Evolutionary conservation across 2,888 invertebrate species (phyloP).

Genomic region (Spodoptera exigua): DNA sequence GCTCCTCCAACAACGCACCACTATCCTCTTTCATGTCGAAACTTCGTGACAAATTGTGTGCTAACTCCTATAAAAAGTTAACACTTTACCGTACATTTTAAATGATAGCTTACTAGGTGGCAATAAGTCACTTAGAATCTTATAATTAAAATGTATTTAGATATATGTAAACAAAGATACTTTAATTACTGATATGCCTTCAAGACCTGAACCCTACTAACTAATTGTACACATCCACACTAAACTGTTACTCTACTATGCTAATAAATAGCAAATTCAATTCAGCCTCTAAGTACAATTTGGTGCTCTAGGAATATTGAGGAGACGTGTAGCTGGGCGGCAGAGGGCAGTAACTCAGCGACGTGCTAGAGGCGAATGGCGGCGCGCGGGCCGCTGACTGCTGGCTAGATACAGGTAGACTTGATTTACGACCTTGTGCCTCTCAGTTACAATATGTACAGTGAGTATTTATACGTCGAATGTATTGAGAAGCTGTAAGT

Average conservation of each 20-base stretch:
- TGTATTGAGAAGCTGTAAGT: slow-evolving; percentile 88
- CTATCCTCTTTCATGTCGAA: slow-evolving; percentile 97
- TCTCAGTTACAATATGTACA: slow-evolving; percentile 85
- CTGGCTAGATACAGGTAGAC: slow-evolving; percentile 51
- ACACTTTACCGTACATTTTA: slow-evolving; percentile 22
- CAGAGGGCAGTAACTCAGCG: slow-evolving; percentile 82
- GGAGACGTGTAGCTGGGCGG: slow-evolving; percentile 84
- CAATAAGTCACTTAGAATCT: slow-evolving; percentile 48
- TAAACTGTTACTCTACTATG: slow-evolving; percentile 82
- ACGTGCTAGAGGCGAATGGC: slow-evolving; percentile 54
- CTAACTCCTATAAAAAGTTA: slow-evolving; percentile 92
- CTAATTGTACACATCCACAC: slow-evolving; percentile 81
- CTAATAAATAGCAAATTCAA: slow-evolving; percentile 83
- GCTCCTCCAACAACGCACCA: slow-evolving; percentile 91
- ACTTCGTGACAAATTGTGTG: slow-evolving; percentile 95
- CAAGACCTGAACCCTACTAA: slow-evolving; percentile 76
- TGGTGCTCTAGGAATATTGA: slow-evolving; percentile 83
- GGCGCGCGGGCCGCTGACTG: slow-evolving; percentile 44
- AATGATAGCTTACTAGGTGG: slow-evolving; percentile 36
- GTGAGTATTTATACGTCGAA: slow-evolving; percentile 82
- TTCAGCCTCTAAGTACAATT: slow-evolving; percentile 85
- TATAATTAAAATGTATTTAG: slow-evolving; percentile 34
- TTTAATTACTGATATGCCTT: slow-evolving; percentile 56
- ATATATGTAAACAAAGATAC: slow-evolving; percentile 31
- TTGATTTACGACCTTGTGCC: slow-evolving; percentile 83